Conservation (phyloP, 2,113 vertebrate species). For the Psilopsiagon aurifrons region DNA sequence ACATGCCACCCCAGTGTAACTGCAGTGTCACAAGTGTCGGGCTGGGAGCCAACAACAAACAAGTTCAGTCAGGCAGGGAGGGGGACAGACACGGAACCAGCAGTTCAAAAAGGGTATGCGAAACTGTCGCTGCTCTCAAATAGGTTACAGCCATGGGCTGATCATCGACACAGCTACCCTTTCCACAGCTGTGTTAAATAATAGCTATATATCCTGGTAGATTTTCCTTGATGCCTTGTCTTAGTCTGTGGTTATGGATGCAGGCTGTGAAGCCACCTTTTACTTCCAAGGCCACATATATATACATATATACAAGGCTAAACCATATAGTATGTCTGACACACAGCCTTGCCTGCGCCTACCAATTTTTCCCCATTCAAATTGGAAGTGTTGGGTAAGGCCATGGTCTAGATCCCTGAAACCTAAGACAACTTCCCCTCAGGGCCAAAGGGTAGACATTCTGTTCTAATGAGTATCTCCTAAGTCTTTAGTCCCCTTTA, state of each 20-base stretch:
- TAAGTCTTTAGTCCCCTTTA: neutral
- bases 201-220: neutral
- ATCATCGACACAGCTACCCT: neutral
- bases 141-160: rapidly evolving
- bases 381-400: neutral
- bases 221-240: neutral
- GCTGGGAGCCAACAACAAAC: neutral
- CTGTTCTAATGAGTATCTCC: neutral
- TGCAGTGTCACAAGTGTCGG: neutral
- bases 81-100: neutral
- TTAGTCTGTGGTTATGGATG: neutral
- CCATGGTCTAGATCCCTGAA: neutral
- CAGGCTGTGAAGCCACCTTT: neutral
- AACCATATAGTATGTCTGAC: neutral
- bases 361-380: neutral
- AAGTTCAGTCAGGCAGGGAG: neutral
- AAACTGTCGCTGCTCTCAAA: neutral
- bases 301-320: too few species aligned
- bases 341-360: neutral
- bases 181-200: neutral
- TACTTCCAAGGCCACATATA: neutral
- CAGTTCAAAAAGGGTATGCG: neutral
- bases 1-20: neutral
- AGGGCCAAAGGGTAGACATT: neutral
- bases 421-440: neutral